Conservation (phyloP, 1,140 invertebrate genomes). For the Parasteatoda tepidariorum region DNA sequence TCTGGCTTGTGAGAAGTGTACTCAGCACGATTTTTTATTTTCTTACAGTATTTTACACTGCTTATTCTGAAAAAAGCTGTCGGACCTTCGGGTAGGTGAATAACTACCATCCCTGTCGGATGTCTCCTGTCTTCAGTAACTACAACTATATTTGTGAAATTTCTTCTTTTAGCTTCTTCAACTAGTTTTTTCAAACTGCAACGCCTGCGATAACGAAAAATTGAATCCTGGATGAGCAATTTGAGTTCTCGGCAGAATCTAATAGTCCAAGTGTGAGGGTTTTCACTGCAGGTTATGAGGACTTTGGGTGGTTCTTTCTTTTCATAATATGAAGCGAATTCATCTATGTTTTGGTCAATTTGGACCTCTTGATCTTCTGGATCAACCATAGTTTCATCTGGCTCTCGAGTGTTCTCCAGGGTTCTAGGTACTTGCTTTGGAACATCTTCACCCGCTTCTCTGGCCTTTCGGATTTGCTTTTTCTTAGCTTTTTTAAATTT, state of each 20-base stretch:
- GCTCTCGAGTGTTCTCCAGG: constrained; percentile 89
- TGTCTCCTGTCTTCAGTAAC: constrained; percentile 93
- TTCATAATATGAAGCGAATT: constrained; percentile 88
- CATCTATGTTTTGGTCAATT: constrained; percentile 84
- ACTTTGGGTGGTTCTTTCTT: constrained; percentile 91
- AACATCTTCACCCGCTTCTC: constrained; percentile 40
- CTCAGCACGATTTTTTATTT: constrained; percentile 65
- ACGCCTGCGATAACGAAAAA: constrained; percentile 80
- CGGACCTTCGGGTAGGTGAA: constrained; percentile 95
- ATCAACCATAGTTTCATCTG: constrained; percentile 89
- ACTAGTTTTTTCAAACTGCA: constrained; percentile 94
- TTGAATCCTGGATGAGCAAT: constrained; percentile 91
- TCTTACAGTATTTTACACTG: constrained; percentile 68
- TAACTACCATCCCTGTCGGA: constrained; percentile 89
- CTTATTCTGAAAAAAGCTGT: constrained; percentile 84
- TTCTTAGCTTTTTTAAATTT: constrained; percentile 64
- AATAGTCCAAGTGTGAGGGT: constrained; percentile 87
- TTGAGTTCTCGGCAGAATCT: constrained; percentile 92
- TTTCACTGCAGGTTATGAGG: constrained; percentile 92
- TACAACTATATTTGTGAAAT: constrained; percentile 91
- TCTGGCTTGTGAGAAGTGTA: constrained; percentile 90
- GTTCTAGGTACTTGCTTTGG: constrained; percentile 88
- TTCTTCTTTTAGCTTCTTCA: constrained; percentile 79
- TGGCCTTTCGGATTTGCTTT: constrained; percentile 15
- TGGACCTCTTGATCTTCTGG: constrained; percentile 82